Conservation (phyloP, 92 coral and sea anemone genomes). For the Blastomussa wellsi region DNA sequence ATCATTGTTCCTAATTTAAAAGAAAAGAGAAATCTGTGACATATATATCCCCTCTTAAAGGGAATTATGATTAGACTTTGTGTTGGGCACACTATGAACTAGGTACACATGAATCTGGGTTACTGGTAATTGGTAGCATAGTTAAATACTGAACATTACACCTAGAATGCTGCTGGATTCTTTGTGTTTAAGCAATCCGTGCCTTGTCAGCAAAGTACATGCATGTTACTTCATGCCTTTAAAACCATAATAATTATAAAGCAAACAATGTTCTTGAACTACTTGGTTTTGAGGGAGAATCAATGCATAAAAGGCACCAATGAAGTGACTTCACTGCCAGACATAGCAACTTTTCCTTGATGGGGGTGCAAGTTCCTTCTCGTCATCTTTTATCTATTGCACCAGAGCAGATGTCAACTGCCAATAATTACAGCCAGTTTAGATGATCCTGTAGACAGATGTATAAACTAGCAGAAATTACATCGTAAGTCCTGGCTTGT, state of each 20-base stretch:
- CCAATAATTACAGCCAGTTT: background rate
- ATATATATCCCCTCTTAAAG: too few species aligned
- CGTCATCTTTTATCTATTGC: background rate
- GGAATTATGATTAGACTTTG: too few species aligned
- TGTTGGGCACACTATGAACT: too few species aligned
- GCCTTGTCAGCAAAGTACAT: background rate
- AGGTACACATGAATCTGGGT: background rate
- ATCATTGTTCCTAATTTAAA: background rate
- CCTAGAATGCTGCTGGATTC: background rate
- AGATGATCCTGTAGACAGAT: background rate
- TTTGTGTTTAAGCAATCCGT: background rate
- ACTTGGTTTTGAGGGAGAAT: background rate
- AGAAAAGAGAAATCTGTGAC: too few species aligned
- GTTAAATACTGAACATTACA: background rate
- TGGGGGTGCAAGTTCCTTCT: background rate
- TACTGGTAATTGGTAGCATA: background rate
- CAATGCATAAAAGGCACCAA: background rate
- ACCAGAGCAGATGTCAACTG: background rate
- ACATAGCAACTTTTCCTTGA: background rate
- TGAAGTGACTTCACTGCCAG: background rate
- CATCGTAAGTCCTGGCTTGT: background rate
- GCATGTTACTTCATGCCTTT: background rate
- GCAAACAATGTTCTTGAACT: slow-evolving; percentile 3
- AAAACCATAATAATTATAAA: background rate
- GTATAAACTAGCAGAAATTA: background rate